phyloP scores from a whole-genome alignment of 2,797 vertebrate species.

The Clarias platycephalus region DNA sequence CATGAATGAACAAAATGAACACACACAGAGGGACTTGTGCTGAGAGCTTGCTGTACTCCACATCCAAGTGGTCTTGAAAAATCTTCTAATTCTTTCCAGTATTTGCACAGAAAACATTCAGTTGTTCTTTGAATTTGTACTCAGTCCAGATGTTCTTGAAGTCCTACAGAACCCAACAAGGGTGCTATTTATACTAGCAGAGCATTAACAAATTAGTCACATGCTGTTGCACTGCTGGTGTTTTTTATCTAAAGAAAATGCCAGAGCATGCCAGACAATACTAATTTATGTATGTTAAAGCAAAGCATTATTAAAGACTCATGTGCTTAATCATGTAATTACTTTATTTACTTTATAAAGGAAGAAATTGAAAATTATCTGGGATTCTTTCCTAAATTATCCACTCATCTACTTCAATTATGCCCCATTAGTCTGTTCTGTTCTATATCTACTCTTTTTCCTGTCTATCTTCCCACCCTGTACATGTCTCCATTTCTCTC shows the following conservation, averaged over 20 bases:
- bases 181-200: background rate
- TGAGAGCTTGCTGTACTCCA: background rate
- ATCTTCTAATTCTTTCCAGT: background rate
- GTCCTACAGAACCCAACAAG: conserved; percentile 10
- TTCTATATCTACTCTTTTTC: background rate
- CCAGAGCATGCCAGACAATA: background rate
- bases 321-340: background rate
- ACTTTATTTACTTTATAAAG: conserved; percentile 1
- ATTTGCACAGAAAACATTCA: background rate
- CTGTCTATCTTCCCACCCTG: background rate
- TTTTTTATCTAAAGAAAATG: conserved; percentile 12
- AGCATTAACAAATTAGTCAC: conserved; percentile 5
- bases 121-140: conserved; percentile 25
- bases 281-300: background rate
- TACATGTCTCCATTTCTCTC: background rate
- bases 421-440: conserved; percentile 37
- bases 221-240: conserved; percentile 11
- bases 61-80: background rate
- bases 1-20: no score
- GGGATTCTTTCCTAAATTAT: background rate
- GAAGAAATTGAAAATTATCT: background rate
- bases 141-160: conserved; percentile 9
- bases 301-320: background rate
- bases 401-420: background rate
- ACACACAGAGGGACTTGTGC: background rate